phyloP scores from a whole-genome alignment of 2,113 vertebrate species.

The Siniperca chuatsi region DNA sequence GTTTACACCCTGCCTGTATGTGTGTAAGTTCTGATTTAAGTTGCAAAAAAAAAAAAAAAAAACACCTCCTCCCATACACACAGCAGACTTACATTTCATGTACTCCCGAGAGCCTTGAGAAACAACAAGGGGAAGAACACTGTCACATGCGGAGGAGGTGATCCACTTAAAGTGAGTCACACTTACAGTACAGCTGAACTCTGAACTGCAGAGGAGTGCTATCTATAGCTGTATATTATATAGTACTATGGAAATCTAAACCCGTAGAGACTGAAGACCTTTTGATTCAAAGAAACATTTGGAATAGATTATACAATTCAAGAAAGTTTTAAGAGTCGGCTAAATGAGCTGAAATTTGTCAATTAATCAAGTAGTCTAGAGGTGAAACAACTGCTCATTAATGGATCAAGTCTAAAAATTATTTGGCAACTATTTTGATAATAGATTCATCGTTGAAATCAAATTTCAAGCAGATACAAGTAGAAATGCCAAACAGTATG shows the following conservation, averaged over 20 bases:
- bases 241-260: not conserved
- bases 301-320: not conserved
- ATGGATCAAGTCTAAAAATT: not conserved
- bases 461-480: no score
- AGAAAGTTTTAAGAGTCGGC: not conserved
- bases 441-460: no score
- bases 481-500: no score
- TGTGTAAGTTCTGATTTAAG: slow-evolving; percentile 2
- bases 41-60: not conserved
- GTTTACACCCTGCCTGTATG: not conserved
- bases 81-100: not conserved
- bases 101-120: not conserved
- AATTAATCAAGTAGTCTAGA: not conserved
- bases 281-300: not conserved
- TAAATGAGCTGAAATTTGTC: not conserved
- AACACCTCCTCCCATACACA: not conserved
- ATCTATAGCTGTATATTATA: not conserved
- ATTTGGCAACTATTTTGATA: no score
- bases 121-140: slow-evolving; percentile 6
- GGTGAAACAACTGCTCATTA: not conserved
- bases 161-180: not conserved
- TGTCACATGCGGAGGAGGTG: slow-evolving; percentile 14
- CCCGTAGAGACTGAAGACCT: not conserved
- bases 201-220: not conserved
- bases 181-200: not conserved